These are phyloP conservation scores for Pangasius krempfi DNA, from an alignment of 2,797 vertebrate genomes.

Conservation along the genomic window DNA sequence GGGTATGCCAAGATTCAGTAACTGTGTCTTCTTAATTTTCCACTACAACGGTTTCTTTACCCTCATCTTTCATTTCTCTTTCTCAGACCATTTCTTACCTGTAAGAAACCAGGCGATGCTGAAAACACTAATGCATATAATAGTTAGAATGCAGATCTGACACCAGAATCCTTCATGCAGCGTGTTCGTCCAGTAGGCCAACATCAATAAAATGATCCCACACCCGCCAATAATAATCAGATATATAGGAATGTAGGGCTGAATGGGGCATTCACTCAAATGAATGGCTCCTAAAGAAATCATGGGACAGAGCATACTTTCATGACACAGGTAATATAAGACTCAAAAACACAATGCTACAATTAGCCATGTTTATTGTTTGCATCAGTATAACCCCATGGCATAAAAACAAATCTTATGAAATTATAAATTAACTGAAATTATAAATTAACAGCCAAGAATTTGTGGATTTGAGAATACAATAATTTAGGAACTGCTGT, in stretches of 20 bases:
- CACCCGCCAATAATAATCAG: slow-evolving; percentile 46
- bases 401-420: neutral
- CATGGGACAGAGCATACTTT: neutral
- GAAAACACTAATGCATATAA: slow-evolving; percentile 22
- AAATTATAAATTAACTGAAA: neutral
- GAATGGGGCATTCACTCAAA: slow-evolving; percentile 51
- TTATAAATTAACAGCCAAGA: neutral
- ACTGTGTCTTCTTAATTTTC: neutral
- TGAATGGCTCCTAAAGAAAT: slow-evolving; percentile 45
- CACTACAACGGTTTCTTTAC: neutral
- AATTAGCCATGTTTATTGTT: neutral
- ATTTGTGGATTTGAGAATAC: neutral
- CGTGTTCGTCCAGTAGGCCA: slow-evolving; percentile 44
- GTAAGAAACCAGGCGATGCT: slow-evolving; percentile 44
- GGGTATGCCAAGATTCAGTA: neutral
- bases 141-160: slow-evolving; percentile 26
- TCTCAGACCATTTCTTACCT: slow-evolving; percentile 32
- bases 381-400: neutral
- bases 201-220: slow-evolving; percentile 39
- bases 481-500: neutral
- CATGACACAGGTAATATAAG: neutral
- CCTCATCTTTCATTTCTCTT: neutral
- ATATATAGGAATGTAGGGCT: slow-evolving; percentile 53
- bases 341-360: neutral
- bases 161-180: slow-evolving; percentile 24